Base-by-base conservation (phyloP, 53 echinoderm and acorn worm species). In the Arbacia lixula region DNA sequence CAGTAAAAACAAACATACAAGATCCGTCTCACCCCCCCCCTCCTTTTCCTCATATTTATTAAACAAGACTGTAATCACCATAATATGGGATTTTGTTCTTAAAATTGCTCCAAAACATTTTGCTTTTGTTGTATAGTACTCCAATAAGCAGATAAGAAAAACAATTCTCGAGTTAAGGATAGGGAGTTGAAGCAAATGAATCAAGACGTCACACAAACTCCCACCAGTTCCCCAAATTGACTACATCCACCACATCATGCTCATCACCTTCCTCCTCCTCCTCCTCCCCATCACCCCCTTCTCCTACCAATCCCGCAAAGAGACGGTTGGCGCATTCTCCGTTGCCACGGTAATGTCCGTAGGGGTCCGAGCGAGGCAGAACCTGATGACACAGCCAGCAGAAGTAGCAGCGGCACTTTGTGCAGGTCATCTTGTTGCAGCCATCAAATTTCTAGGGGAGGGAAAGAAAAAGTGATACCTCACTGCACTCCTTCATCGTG, bases 371-470 rank as follows among this genome's bases (percentile, higher is more conserved):
- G 22, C 84, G 68, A 26, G 90, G 84, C 34, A 98, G 64, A 33
- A 87, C 60, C 41, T 46, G 31, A 57, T 72, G 57, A 76, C 98
- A 98, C 29, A 94, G 21, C 98, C 98, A 98, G 88, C 98, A 98
- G 90, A 98, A 98, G 87, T 92, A 94, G 49, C 87, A 68, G 55
- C 88, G 90, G 53, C 98, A 98, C 57, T 98, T 94, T 6, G 54
- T 75, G 56, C 97, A 97, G 0, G 88, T 68, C 97, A 94, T 97
- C 88, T 97, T 97, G 85, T 97, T 97, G 71, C 97, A 97, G 21
- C 97, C 97, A 76, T 97, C 97, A 76, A 88, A 91, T 90, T 97
- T 97, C 97, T 97, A n/a, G n/a, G n/a, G n/a, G n/a, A n/a, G n/a
- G n/a, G n/a, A n/a, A n/a, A n/a, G n/a, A n/a, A n/a, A n/a, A n/a